Evolutionary conservation across 1,140 invertebrate genomes (phyloP), one percentile per base, ranked within the genome.

Genomic region (Gonioctena quinquepunctata): DNA sequence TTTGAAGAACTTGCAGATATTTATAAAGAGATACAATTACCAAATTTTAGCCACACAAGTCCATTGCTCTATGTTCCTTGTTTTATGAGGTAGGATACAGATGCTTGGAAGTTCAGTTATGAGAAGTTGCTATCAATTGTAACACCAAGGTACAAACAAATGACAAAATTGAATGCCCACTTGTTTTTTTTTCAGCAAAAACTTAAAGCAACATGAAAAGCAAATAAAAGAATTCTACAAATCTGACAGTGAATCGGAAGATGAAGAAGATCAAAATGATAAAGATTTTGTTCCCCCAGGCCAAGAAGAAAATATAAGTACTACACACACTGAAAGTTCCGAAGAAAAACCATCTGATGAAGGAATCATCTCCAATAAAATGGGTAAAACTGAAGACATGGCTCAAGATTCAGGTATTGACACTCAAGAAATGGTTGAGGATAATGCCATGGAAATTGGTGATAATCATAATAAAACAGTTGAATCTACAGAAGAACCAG

Each of bases 181-280:
- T 65, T 3, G 11, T 42, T 42, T 42, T 42, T 28, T 28, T 42
- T 42, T 42, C 33, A 42, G 16, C 33, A 54, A 78, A 77, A 84
- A 69, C 73, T 88, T 63, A n/a, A 83, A 88, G 78, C 80, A 87
- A 78, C 83, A 86, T 70, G 85, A 89, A 77, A 89, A 88, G 77
- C 84, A 87, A 81, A 85, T 88, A 56, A 84, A 88, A 75, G 83
- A 87, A 72, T 83, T 89, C 72, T 90, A 87, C 74, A 88, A 88
- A 79, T 89, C 87, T 79, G 88, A 89, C 67, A 81, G 83, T 56
- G 87, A 88, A 69, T 78, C 81, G 42, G 80, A 82, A 68, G 69
- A 76, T 19, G 75, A 78, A 61, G 70, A 71, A 69, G 71, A 76
- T 42, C 42, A 66, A 7, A 48, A 72, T 61, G 66, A 73, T 49